Percentiles rank a stretch among this genome's conserved stretches.
These are phyloP conservation scores for Eupithecia subfuscata DNA, from an alignment of 2,888 invertebrate species.

Conservation along the genomic window DNA sequence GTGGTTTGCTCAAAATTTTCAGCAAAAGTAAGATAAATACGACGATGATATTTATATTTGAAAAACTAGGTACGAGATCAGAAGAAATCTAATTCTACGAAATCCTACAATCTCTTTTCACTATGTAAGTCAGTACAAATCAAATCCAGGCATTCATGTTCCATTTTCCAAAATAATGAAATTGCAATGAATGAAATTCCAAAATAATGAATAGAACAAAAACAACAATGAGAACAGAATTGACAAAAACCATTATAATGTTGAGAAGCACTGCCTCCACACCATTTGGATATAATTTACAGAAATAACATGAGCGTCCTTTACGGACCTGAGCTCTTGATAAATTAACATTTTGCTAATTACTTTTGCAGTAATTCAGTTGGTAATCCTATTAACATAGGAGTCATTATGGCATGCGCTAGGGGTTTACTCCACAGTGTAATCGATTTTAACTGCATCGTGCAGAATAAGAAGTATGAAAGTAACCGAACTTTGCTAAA, in stretches of 20 bases:
- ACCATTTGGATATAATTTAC: conserved; percentile 28
- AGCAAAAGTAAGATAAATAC: background rate
- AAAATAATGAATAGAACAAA: background rate
- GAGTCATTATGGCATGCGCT: conserved; percentile 27
- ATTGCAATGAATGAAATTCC: background rate
- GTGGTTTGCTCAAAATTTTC: background rate
- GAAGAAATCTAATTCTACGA: background rate
- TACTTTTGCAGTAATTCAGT: conserved; percentile 36
- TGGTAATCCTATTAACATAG: conserved; percentile 29
- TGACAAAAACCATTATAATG: background rate
- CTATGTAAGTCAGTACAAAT: background rate
- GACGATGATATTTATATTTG: background rate
- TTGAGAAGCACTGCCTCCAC: conserved; percentile 16
- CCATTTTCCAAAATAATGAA: background rate
- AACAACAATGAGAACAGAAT: background rate
- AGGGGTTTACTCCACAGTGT: conserved; percentile 15
- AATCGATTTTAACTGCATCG: background rate
- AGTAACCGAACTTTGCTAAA: background rate
- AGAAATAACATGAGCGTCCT: conserved; percentile 31
- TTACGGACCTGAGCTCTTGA: conserved; percentile 34
- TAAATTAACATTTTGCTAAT: conserved; percentile 45
- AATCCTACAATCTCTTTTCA: background rate
- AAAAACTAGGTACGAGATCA: background rate
- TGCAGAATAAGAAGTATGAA: background rate
- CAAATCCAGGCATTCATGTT: background rate